Conservation (phyloP, 2,113 vertebrate species). For the Desmodus rotundus region DNA sequence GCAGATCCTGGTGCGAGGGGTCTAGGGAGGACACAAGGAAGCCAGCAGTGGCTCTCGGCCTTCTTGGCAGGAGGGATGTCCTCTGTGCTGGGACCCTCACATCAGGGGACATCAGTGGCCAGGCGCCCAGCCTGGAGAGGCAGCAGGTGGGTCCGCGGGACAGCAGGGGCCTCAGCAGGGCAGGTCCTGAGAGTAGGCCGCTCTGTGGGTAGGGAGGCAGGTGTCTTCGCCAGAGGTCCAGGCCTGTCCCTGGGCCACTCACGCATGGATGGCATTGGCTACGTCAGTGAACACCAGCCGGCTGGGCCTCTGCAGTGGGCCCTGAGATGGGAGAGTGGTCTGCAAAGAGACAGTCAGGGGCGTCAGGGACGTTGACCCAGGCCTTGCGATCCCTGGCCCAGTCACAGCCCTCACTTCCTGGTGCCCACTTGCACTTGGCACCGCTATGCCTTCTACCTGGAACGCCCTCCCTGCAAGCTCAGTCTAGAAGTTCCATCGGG, state of each 20-base stretch:
- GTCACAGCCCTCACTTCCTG: not conserved
- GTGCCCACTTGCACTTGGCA: not conserved
- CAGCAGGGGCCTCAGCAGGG: not conserved
- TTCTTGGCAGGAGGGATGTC: not conserved
- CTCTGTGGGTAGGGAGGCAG: conserved; percentile 16
- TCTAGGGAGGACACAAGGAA: not conserved
- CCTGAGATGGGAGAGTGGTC: conserved; percentile 89
- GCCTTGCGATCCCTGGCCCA: not conserved
- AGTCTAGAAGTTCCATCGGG: not conserved
- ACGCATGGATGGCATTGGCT: conserved; percentile 93
- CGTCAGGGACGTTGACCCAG: not conserved
- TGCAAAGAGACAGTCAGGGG: conserved; percentile 71
- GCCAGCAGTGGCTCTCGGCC: not conserved
- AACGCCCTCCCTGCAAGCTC: not conserved
- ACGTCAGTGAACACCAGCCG: conserved; percentile 96
- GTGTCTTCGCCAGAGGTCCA: conserved; percentile 14
- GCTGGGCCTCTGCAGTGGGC: conserved; percentile 92
- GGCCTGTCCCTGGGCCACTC: conserved; percentile 63
- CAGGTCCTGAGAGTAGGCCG: conserved; percentile 39
- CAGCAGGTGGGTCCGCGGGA: not conserved
- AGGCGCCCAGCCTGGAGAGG: not conserved
- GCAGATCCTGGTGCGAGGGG: not conserved
- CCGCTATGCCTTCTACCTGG: not conserved
- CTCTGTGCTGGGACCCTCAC: not conserved
- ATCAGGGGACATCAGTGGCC: not conserved